A percentile compares a stretch with the other conserved stretches of the same genome.
phyloP scores from a whole-genome alignment of 2,113 vertebrate genomes.

The Cricetomys ansorgei region DNA sequence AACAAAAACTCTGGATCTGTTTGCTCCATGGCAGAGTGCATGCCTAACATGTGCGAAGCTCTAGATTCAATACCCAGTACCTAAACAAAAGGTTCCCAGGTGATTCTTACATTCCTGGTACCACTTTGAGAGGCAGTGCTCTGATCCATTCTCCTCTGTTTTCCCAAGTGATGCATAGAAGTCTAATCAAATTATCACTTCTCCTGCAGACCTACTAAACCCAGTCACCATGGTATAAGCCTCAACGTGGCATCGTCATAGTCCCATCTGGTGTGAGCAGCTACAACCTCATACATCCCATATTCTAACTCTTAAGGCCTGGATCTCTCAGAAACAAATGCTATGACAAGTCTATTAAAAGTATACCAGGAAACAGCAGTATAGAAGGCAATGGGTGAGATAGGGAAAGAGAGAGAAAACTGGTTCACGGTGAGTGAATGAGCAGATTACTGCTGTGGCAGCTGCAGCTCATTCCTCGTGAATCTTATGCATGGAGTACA shows the following conservation, averaged over 20 bases:
- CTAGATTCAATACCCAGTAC: neutral
- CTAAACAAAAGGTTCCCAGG: neutral
- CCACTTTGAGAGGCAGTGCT: neutral
- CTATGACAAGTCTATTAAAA: neutral
- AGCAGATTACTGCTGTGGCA: neutral
- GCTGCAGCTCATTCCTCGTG: neutral
- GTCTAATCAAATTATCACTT: neutral
- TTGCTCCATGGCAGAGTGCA: neutral
- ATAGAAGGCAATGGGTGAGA: neutral
- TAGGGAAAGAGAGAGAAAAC: slow-evolving; percentile 17
- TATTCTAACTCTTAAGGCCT: neutral
- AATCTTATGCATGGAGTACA: neutral
- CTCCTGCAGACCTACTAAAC: neutral
- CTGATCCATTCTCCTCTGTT: slow-evolving; percentile 6
- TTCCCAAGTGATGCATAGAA: neutral
- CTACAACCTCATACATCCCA: neutral
- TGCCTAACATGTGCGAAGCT: neutral
- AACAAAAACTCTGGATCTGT: neutral
- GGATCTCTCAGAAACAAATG: neutral
- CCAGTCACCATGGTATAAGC: neutral
- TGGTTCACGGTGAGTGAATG: neutral
- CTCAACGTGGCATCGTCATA: neutral
- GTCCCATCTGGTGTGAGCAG: neutral
- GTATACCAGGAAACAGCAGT: neutral
- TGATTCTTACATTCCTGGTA: neutral